phyloP scores from a whole-genome alignment of 2,113 vertebrate genomes.

The Strix aluco region DNA sequence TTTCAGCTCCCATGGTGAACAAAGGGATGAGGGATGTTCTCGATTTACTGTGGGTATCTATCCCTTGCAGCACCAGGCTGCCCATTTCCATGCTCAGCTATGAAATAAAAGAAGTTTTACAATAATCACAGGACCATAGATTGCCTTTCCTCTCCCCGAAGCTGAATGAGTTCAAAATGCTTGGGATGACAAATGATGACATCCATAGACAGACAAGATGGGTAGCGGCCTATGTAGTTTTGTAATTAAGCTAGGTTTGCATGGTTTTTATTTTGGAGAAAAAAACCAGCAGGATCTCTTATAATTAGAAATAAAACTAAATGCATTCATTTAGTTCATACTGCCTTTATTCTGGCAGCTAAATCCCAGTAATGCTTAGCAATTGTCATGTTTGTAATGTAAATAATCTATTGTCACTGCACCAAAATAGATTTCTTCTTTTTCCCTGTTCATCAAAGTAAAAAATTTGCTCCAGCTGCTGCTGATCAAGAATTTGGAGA shows the following conservation, averaged over 20 bases:
- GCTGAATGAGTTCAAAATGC: background rate
- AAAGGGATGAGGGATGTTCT: background rate
- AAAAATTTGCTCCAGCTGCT: slow-evolving; percentile 57
- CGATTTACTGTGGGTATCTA: background rate
- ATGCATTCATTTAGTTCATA: background rate
- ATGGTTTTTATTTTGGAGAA: slow-evolving; percentile 1
- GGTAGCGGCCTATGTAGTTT: background rate
- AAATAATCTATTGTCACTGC: slow-evolving; percentile 18
- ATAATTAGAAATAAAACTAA: slow-evolving; percentile 27
- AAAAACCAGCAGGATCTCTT: background rate
- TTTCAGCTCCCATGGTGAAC: background rate
- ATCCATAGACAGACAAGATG: background rate
- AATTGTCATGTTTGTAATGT: slow-evolving; percentile 11
- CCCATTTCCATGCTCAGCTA: background rate
- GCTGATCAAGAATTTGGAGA: slow-evolving; percentile 30
- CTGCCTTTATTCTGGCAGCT: slow-evolving; percentile 39
- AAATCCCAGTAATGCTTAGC: slow-evolving; percentile 13
- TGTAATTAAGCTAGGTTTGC: background rate
- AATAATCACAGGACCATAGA: background rate
- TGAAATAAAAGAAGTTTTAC: background rate
- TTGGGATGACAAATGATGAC: background rate
- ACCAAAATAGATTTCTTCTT: slow-evolving; percentile 40
- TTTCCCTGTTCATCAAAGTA: slow-evolving; percentile 25
- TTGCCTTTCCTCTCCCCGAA: background rate
- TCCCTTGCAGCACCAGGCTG: background rate